Base-by-base conservation (phyloP, 2,888 invertebrate species). In the Onchidella celtica region DNA sequence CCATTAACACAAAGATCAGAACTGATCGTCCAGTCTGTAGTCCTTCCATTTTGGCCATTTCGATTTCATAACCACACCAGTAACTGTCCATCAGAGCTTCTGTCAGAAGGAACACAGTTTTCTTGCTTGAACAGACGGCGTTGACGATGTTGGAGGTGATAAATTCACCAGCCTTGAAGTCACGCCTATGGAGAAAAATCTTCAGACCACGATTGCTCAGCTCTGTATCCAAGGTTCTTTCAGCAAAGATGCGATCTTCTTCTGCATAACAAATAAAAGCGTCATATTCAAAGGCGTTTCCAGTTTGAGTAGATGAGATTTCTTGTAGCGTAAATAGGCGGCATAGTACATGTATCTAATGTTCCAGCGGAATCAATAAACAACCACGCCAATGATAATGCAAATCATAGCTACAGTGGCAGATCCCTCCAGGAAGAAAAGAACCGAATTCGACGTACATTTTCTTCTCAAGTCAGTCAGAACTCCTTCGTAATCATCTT, bases 41-140 rank as follows among this genome's bases (percentile, higher is more conserved):
- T 4, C 59, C 40, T 29, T 83, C 83, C 77, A 80, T 81, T 57
- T 76, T 79, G 61, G 83, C 83, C 83, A 83, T 81, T 47, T 83
- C 81, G 27, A 83, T 36, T 32, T 83, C 83, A 47, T 77, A 80
- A 27, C 36, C 38, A 34, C 83, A 83, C 83, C 83, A 83, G 68
- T 83, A 66, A 21, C 80, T 80, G 47, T 24, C 24, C 34, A 83
- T 38, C 68, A 81, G 32, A 27, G 57, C 29, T 24, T 55, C 17
- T n/a, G 68, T 83, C 29, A 83, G 77, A 0, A 83, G 73, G 68
- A 83, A 80, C 59, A 83, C 77, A 14, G 83, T 83, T 66, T 59
- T 76, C 29, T 74, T 80, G 61, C 83, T 81, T 0, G 29, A 11
- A 36, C 66, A 63, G 61, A 83, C 83, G 61, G 81, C 73, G 29